A percentile compares a stretch with the other conserved stretches of the same genome.
These are phyloP conservation scores for Nothobranchius kuhntae DNA, from an alignment of 2,113 vertebrate genomes.

Conservation along the genomic window DNA sequence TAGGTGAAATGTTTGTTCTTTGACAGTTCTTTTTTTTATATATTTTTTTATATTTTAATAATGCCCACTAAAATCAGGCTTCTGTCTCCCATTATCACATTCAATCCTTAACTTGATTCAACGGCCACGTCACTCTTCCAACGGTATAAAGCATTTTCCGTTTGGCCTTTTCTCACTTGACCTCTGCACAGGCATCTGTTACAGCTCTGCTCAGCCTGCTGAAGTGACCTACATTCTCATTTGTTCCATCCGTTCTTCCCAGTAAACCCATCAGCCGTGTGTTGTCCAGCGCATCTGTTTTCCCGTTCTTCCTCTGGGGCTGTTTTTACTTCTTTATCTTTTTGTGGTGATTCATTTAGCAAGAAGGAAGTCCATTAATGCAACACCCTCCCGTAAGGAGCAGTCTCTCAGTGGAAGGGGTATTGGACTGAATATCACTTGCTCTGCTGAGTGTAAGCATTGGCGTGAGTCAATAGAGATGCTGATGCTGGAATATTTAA, in stretches of 20 bases:
- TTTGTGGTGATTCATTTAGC: conserved; percentile 18
- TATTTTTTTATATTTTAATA: no score
- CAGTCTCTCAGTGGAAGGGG: conserved; percentile 14
- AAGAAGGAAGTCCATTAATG: conserved; percentile 28
- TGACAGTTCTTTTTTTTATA: no score
- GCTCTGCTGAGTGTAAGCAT: conserved; percentile 30
- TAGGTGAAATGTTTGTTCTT: no score
- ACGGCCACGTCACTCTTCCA: conserved; percentile 15
- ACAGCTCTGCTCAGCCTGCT: conserved; percentile 28
- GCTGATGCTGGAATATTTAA: background rate
- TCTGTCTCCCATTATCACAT: conserved; percentile 12
- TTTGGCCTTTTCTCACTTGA: conserved; percentile 43
- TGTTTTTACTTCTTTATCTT: background rate
- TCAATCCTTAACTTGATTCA: conserved; percentile 37
- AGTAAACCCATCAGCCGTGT: background rate
- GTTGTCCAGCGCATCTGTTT: background rate
- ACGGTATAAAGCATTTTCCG: conserved; percentile 24
- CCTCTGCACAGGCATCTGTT: conserved; percentile 47
- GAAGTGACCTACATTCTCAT: conserved; percentile 36
- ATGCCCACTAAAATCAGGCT: background rate
- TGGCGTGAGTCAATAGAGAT: no score
- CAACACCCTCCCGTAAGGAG: conserved; percentile 9
- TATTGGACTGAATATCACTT: conserved; percentile 27
- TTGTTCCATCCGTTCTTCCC: conserved; percentile 25
- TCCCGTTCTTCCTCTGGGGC: background rate